Base-by-base conservation (phyloP, 2,888 invertebrate genomes). In the Homarus gammarus region DNA sequence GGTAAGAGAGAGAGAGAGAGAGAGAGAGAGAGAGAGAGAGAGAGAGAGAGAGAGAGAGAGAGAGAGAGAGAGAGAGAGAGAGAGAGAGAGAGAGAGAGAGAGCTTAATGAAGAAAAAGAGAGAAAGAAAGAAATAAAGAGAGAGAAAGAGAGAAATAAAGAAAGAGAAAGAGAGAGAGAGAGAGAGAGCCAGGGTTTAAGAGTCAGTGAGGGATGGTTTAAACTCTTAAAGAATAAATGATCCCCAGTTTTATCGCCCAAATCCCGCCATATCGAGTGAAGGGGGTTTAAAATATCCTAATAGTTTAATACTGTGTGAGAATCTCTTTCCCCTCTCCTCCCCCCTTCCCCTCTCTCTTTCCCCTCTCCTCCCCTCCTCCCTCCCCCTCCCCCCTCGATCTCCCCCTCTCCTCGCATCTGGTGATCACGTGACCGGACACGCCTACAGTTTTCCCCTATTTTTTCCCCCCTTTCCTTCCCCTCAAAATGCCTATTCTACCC, bases 11-110 rank as follows among this genome's bases (percentile, higher is more conserved):
- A n/a, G 31, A 27, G 72, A 33, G 36, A 36, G 36, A n/a, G n/a
- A n/a, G n/a, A n/a, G n/a, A n/a, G n/a, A n/a, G n/a, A n/a, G n/a
- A n/a, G n/a, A n/a, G n/a, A n/a, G n/a, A n/a, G n/a, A n/a, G n/a
- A n/a, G n/a, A n/a, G n/a, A 12, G 44, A 27, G 78, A 78, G 49
- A 78, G 49, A 78, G 27, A 49, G 78, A 27, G 78, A 78, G 77
- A 33, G 36, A 51, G 44, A 64, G 36, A 64, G 40, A 38, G 38
- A 82, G 61, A 64, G 38, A 64, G 81, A 64, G 36, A 38, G 40
- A 64, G 31, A 36, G 36, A 70, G 36, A 70, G 70, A 36, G 70
- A 70, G 6, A 36, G 31, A 68, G 31, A 27, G 72, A 33, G 36
- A 36, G 36, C 22, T 5, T 22, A 38, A 72, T 27, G 38, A 33